A percentile compares a stretch with the other conserved stretches of the same genome.
These are phyloP conservation scores for Podocnemis expansa DNA, from an alignment of 2,113 vertebrate genomes.

Conservation along the genomic window DNA sequence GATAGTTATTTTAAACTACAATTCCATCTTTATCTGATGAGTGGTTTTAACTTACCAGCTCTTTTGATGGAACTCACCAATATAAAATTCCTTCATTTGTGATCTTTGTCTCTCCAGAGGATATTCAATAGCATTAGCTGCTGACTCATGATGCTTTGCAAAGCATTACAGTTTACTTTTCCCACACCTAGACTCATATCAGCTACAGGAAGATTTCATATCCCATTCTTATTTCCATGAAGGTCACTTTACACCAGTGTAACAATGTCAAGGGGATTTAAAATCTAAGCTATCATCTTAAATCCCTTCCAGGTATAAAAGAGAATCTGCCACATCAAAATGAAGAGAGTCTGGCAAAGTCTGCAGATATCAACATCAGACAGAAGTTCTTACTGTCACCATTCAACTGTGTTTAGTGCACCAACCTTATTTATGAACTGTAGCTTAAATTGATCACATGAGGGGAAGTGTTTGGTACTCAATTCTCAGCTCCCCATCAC, in stretches of 20 bases:
- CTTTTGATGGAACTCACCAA: background rate
- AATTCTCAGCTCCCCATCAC: too few species aligned
- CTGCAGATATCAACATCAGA: too few species aligned
- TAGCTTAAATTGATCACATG: too few species aligned
- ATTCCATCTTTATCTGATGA: background rate
- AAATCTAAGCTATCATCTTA: background rate
- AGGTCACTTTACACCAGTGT: background rate
- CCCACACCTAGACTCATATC: background rate
- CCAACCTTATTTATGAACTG: too few species aligned
- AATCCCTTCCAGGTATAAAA: background rate
- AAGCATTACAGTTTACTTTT: background rate
- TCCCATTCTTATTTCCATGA: background rate
- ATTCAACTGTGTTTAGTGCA: too few species aligned
- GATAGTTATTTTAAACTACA: background rate
- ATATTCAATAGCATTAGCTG: background rate
- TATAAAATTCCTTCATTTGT: background rate
- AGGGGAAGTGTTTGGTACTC: too few species aligned
- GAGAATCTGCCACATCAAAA: background rate
- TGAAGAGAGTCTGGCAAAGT: too few species aligned
- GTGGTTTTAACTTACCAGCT: background rate
- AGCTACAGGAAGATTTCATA: background rate
- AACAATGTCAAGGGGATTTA: background rate
- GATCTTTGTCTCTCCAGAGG: background rate
- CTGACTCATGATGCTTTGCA: background rate
- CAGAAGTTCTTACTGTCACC: too few species aligned